Evolutionary conservation across 2,113 vertebrate species (phyloP).

Genomic region (Leptodactylus fuscus): DNA sequence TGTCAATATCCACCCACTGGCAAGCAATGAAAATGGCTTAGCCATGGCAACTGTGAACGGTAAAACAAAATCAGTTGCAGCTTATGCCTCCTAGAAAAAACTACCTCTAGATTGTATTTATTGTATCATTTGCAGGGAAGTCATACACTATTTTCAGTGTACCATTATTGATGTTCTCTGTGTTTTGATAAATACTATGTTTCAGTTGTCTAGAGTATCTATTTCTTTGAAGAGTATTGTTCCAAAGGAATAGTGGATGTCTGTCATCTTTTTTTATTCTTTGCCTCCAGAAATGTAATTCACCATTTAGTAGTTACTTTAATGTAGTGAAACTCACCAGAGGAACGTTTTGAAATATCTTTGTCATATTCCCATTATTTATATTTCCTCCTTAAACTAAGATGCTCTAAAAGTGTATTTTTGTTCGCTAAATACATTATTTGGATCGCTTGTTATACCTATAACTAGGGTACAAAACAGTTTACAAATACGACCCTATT

Average conservation of each 20-base stretch:
- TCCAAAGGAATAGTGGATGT: slow-evolving; percentile 43
- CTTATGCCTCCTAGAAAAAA: slow-evolving; percentile 33
- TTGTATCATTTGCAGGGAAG: slow-evolving; percentile 44
- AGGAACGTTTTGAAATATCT: slow-evolving; percentile 10
- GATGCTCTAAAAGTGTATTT: background rate
- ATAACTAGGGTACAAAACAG: background rate
- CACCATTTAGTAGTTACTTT: slow-evolving; percentile 32
- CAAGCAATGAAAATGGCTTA: slow-evolving; percentile 40
- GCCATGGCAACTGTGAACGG: slow-evolving; percentile 43
- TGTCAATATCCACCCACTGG: slow-evolving; percentile 32
- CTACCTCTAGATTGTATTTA: slow-evolving; percentile 30
- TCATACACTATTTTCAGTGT: background rate
- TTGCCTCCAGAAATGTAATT: slow-evolving; percentile 36
- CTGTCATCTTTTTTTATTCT: slow-evolving; percentile 26
- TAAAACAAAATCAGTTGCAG: slow-evolving; percentile 37
- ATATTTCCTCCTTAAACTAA: background rate
- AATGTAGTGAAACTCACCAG: background rate
- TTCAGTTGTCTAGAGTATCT: slow-evolving; percentile 42
- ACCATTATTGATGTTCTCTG: slow-evolving; percentile 43
- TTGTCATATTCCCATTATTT: slow-evolving; percentile 31
- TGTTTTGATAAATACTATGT: slow-evolving; percentile 44
- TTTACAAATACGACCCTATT: no score
- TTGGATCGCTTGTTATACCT: background rate
- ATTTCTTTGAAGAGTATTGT: slow-evolving; percentile 47
- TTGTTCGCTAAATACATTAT: background rate